A percentile compares a stretch with the other conserved stretches of the same genome.
phyloP scores from a whole-genome alignment of 2,113 vertebrate species.

The Chloebia gouldiae region DNA sequence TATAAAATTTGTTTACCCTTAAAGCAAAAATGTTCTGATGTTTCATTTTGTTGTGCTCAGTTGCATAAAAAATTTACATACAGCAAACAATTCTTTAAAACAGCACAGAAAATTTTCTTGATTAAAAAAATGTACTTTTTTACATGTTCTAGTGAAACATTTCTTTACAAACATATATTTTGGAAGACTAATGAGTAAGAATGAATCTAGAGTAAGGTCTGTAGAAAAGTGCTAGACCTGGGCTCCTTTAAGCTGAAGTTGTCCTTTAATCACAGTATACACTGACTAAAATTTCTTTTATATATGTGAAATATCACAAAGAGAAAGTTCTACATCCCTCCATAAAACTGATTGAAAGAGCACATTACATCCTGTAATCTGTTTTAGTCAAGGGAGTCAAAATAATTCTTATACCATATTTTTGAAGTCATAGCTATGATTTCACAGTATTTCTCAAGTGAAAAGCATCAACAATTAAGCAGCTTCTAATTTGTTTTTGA shows the following conservation, averaged over 20 bases:
- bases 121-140: neutral
- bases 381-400: neutral
- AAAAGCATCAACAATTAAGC: neutral
- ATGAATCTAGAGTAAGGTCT: neutral
- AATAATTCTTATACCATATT: neutral
- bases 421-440: neutral
- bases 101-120: neutral
- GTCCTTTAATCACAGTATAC: neutral
- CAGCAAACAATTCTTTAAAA: neutral
- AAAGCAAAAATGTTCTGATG: neutral
- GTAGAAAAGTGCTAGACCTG: neutral
- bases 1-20: neutral
- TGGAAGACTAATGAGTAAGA: neutral
- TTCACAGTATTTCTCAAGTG: neutral
- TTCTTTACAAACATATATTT: neutral
- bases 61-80: neutral
- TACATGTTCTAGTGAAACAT: neutral
- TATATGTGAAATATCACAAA: neutral
- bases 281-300: neutral
- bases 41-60: neutral
- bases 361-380: neutral
- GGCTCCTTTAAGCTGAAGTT: neutral
- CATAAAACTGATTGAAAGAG: neutral
- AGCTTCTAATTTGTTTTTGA: constrained; percentile 13
- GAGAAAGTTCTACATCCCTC: neutral